These are phyloP conservation scores for Callaeas wilsoni DNA, from an alignment of 2,113 vertebrate genomes.

Conservation along the genomic window DNA sequence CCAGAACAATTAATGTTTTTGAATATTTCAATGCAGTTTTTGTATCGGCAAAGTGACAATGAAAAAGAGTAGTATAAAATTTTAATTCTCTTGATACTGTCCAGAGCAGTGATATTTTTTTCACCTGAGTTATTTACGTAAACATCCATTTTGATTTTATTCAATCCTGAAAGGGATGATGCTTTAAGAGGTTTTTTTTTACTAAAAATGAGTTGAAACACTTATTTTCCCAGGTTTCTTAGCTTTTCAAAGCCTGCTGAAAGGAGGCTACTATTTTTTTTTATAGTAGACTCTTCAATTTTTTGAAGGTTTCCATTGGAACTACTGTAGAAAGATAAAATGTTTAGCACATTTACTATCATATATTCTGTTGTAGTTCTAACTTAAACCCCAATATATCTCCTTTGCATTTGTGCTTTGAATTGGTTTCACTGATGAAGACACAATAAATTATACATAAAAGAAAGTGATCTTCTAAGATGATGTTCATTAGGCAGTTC, in stretches of 20 bases:
- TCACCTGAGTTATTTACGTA: neutral
- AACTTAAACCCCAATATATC: conserved; percentile 19
- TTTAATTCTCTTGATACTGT: neutral
- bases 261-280: neutral
- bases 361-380: too few relatives aligned
- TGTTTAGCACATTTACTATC: conserved; percentile 10
- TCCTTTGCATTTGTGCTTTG: conserved; percentile 27
- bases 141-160: conserved; percentile 40
- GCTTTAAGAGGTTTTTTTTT: neutral
- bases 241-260: neutral
- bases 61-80: neutral
- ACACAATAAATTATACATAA: conserved; percentile 43
- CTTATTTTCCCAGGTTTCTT: neutral
- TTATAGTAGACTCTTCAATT: neutral
- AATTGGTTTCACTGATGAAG: conserved; percentile 45
- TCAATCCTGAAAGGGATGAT: neutral
- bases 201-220: neutral
- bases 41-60: neutral
- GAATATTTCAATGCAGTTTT: neutral
- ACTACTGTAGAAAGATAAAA: neutral
- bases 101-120: neutral
- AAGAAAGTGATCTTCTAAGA: conserved; percentile 23
- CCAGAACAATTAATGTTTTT: neutral
- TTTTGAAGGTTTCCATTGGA: neutral
- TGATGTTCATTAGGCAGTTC: neutral